A percentile compares a stretch with the other conserved stretches of the same genome.
Conservation (phyloP, 2,888 invertebrate genomes). For the Cheilosia vernalis region DNA sequence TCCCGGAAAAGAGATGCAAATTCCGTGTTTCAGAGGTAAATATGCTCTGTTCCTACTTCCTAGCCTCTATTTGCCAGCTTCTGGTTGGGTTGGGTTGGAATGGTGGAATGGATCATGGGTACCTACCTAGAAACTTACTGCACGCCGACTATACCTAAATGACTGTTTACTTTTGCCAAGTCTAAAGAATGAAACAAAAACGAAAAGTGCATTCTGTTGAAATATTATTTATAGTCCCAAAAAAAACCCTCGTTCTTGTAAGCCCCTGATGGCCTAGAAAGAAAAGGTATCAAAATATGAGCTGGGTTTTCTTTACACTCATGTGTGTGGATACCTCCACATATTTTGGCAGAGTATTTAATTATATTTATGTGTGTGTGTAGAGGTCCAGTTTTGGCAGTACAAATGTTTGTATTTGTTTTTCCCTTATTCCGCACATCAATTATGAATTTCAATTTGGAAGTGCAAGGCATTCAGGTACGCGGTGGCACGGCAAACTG, state of each 20-base stretch:
- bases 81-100: not conserved
- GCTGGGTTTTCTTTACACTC: constrained; percentile 54
- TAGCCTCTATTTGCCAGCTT: constrained; percentile 38
- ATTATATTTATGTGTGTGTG: not conserved
- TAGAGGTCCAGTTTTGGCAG: constrained; percentile 2
- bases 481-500: not conserved
- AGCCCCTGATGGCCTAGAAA: not conserved
- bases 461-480: constrained; percentile 12
- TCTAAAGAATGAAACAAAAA: constrained; percentile 26
- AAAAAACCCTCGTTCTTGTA: constrained; percentile 11
- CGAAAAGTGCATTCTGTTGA: constrained; percentile 38
- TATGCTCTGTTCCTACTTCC: constrained; percentile 44
- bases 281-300: constrained; percentile 16
- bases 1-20: constrained; percentile 69
- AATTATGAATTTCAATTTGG: constrained; percentile 73
- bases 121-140: constrained; percentile 15
- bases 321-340: constrained; percentile 24
- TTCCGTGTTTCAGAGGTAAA: constrained; percentile 58
- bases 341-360: constrained; percentile 10
- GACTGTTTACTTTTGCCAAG: constrained; percentile 52
- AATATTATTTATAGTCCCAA: constrained; percentile 59
- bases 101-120: not conserved
- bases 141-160: constrained; percentile 51
- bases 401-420: constrained; percentile 17
- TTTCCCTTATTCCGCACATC: constrained; percentile 41